Evolutionary conservation across 2,888 invertebrate genomes (phyloP), one percentile per base, ranked within the genome.

Genomic region (Meliscaeva auricollis): DNA sequence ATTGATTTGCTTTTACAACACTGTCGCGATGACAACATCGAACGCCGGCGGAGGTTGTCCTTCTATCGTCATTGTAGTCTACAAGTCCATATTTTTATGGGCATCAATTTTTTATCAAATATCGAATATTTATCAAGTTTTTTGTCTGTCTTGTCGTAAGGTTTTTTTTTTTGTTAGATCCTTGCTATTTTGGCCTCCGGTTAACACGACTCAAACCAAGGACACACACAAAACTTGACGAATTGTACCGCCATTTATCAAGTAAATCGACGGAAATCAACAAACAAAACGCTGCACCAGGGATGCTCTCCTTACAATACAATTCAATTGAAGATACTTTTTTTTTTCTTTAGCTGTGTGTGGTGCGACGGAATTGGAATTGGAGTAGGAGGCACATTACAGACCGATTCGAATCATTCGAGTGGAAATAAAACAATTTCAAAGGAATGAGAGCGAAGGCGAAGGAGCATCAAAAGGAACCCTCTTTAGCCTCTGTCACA

Each of bases 211-310:
- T 64, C 66, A 75, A 32, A 30, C 82, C 87, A 88, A 87, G 87
- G 26, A 52, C 26, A 26, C 1, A 32, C 2, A 58, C n/a, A 84
- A 87, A 87, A 88, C 82, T 89, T 89, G 89, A 88, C 89, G 89
- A 88, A 88, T 88, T 88, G 88, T 88, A 68, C 82, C 68, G 87
- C 84, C 87, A 89, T 89, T 89, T 88, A 89, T 89, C 89, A 89
- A 82, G 85, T 85, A 74, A 87, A 87, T 82, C 82, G 87, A 87
- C 87, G 87, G 85, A 85, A 87, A 78, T 82, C 82, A 81, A 87
- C 82, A 82, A 77, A 87, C 76, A 74, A 87, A 81, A 77, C 77
- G 76, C 52, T 62, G 76, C 80, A 69, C 64, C 78, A 69, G 62
- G 66, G 69, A 79, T 69, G 73, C 79, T 77, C 69, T 60, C 70